Evolutionary conservation across 2,888 invertebrate genomes (phyloP).

Genomic region (Sminthurides aquaticus): DNA sequence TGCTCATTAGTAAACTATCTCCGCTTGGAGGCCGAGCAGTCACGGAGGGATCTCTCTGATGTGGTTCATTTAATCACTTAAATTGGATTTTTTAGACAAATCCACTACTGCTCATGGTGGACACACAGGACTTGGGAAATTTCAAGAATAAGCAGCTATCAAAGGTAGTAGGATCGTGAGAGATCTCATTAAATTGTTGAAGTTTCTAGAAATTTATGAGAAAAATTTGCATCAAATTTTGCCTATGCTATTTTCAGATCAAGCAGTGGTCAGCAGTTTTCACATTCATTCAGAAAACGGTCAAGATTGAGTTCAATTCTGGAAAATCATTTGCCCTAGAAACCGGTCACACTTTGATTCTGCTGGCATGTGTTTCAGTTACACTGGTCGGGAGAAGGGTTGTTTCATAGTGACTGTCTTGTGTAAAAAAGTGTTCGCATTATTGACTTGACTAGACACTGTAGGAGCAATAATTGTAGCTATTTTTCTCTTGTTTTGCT

Average conservation of each 20-base stretch:
- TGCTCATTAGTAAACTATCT: too few species aligned
- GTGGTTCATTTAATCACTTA: not conserved
- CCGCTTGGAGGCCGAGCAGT: too few species aligned
- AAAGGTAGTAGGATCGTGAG: not conserved
- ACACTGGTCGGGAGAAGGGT: not conserved
- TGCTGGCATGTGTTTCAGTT: not conserved
- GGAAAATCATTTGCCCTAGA: not conserved
- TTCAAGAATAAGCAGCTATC: not conserved
- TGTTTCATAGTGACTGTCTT: not conserved
- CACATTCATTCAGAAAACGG: conserved; percentile 11
- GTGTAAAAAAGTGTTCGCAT: too few species aligned
- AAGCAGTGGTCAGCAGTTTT: conserved; percentile 17
- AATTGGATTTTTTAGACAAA: conserved; percentile 10
- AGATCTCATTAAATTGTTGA: too few species aligned
- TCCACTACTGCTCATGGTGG: conserved; percentile 13
- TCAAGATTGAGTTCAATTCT: conserved; percentile 17
- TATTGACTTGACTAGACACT: too few species aligned
- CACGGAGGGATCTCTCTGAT: too few species aligned
- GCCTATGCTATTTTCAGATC: too few species aligned
- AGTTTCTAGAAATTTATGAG: too few species aligned
- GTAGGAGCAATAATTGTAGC: too few species aligned
- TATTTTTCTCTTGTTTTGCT: too few species aligned
- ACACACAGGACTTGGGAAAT: not conserved
- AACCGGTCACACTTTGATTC: not conserved
- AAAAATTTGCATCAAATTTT: too few species aligned